Evolutionary conservation across 2,888 invertebrate species (phyloP), one percentile per base, ranked within the genome.

Genomic region (Bibio marci): DNA sequence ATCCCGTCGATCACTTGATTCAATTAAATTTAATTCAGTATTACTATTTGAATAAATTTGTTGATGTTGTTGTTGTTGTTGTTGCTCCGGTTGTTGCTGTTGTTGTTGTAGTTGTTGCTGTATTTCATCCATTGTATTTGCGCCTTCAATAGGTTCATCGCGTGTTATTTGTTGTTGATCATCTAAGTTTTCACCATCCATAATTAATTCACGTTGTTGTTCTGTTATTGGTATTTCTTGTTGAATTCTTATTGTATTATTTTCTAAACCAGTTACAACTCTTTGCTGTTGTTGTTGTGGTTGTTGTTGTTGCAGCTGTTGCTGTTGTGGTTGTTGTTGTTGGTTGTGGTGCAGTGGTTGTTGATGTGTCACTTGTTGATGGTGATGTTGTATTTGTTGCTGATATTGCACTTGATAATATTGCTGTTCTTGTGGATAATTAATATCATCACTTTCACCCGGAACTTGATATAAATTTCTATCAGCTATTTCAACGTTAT

Each of bases 121-220:
- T 3, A 38, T 35, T 4, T 64, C 64, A 8, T 56, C 55, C 6
- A 53, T 47, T 35, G 56, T 52, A 41, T 62, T 63, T 3, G 67
- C 66, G 5, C 68, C 70, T 37, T 69, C 70, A 40, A 67, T 52
- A 8, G 64, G 61, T 43, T 66, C 65, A 41, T 71, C 70, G 6
- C 71, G 60, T 22, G 8, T 8, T 22, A 13, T 30, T 14, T 31
- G 49, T 17, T 44, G 51, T n/a, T 56, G 54, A 48, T 62, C 61
- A 44, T 62, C 60, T n/a, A 62, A 44, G 50, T 73, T 73, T 49
- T 73, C 73, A 1, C 73, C 73, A 47, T 73, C 73, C 57, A 73
- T 62, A 31, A 63, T 66, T 11, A 69, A 54, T 49, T 73, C 73
- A 27, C 73, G 58, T 44, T 67, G 71, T 38, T 22, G 25, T 26